These are phyloP conservation scores for Ctenomys sociabilis DNA, from an alignment of 2,113 vertebrate genomes.

Conservation along the genomic window DNA sequence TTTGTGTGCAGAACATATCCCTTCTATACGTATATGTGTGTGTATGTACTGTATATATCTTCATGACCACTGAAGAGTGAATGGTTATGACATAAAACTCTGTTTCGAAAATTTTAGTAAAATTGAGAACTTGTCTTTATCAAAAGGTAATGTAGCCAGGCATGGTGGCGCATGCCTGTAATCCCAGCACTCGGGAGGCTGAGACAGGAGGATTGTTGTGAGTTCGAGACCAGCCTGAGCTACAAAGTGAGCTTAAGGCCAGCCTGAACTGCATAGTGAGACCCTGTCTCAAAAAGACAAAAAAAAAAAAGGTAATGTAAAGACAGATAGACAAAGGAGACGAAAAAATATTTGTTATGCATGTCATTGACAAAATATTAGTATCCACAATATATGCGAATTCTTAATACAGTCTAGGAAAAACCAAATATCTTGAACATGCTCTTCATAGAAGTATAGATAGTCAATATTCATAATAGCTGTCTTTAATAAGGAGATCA, in stretches of 20 bases:
- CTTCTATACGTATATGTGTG: neutral
- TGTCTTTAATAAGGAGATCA: constrained; percentile 32
- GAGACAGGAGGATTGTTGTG: too few relatives aligned
- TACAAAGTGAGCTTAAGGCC: too few relatives aligned
- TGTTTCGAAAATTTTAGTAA: constrained; percentile 37
- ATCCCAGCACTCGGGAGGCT: too few relatives aligned
- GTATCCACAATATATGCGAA: neutral
- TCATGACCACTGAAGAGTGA: neutral
- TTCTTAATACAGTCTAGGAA: neutral
- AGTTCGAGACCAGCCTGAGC: too few relatives aligned
- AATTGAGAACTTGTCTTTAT: constrained; percentile 14
- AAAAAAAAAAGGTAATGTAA: too few relatives aligned
- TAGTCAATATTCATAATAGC: neutral
- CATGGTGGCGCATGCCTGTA: too few relatives aligned
- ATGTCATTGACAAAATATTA: neutral
- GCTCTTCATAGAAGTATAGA: constrained; percentile 11
- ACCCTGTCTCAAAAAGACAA: too few relatives aligned
- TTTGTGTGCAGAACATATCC: neutral
- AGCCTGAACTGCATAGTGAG: too few relatives aligned
- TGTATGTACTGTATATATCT: neutral
- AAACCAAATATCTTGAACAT: constrained; percentile 24
- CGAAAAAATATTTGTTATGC: neutral
- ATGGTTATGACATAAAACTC: constrained; percentile 13
- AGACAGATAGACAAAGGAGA: neutral
- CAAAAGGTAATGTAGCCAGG: too few relatives aligned